Evolutionary conservation across 2,888 invertebrate genomes (phyloP).

Genomic region (Clitarchus hookeri): DNA sequence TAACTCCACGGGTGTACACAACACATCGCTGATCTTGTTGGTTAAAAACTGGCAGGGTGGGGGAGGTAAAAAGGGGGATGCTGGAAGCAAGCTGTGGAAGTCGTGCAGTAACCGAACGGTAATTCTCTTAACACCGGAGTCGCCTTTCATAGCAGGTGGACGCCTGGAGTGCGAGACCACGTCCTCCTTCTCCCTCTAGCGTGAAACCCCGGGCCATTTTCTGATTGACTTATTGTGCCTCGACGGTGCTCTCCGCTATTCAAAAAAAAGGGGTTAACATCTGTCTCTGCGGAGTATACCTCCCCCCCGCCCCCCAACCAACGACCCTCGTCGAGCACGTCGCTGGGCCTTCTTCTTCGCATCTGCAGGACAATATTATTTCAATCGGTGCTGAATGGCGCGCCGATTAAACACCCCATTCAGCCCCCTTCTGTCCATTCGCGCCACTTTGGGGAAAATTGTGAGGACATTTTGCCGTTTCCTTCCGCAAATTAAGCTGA

Average conservation of each 20-base stretch:
- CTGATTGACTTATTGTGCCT: constrained; percentile 10
- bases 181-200: neutral
- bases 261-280: neutral
- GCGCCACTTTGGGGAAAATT: neutral
- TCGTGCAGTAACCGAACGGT: neutral
- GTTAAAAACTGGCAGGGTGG: neutral
- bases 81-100: neutral
- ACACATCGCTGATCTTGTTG: neutral
- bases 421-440: neutral
- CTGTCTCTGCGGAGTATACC: neutral
- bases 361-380: neutral
- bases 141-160: neutral
- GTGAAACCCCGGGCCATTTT: neutral
- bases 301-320: neutral
- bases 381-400: neutral
- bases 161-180: neutral
- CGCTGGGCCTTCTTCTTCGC: neutral
- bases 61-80: neutral
- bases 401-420: neutral
- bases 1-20: neutral
- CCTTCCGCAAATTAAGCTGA: neutral
- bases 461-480: neutral
- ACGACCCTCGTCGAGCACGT: too few relatives aligned
- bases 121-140: neutral
- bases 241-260: neutral